These are phyloP conservation scores for Thinocorus orbignyianus DNA, from an alignment of 2,113 vertebrate genomes.

Conservation along the genomic window DNA sequence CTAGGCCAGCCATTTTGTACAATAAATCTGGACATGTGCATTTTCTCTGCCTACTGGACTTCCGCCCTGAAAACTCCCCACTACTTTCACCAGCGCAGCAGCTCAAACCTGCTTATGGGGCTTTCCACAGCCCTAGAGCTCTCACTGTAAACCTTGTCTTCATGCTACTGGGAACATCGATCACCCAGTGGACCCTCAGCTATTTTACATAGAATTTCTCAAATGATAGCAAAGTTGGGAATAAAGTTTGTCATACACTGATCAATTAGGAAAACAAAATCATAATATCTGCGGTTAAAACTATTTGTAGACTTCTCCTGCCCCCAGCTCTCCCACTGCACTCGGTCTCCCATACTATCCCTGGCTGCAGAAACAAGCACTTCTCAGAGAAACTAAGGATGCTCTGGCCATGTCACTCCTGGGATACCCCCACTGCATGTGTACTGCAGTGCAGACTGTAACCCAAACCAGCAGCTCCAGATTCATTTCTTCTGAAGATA, in stretches of 20 bases:
- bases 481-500: not conserved
- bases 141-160: not conserved
- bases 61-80: not conserved
- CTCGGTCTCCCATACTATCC: accelerated
- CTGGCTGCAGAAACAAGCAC: not conserved
- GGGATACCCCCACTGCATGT: not conserved
- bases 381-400: not conserved
- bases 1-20: not conserved
- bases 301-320: not conserved
- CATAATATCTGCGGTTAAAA: not conserved
- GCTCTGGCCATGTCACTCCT: not conserved
- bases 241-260: not conserved
- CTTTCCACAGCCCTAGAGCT: not conserved
- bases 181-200: not conserved
- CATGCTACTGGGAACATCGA: accelerated
- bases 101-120: not conserved
- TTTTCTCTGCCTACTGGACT: not conserved
- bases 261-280: not conserved
- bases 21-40: not conserved
- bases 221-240: not conserved
- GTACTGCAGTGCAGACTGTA: accelerated
- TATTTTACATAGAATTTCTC: not conserved
- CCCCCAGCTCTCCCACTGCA: not conserved
- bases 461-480: not conserved
- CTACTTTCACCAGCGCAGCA: not conserved